Evolutionary conservation across 2,888 invertebrate species (phyloP), one percentile per base, ranked within the genome.

Genomic region (Polydrusus cervinus): DNA sequence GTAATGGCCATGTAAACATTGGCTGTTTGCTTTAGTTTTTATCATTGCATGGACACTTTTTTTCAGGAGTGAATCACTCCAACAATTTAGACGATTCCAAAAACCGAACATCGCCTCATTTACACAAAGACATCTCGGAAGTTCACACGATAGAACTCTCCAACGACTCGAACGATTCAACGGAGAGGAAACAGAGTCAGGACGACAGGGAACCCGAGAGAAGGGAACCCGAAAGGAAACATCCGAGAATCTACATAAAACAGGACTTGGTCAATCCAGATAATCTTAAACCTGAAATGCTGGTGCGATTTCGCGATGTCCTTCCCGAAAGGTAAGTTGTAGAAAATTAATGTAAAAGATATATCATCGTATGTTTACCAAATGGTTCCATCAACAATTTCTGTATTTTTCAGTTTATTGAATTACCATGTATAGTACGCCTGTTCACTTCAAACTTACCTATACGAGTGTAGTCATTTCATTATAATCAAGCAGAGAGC

Each of bases 241-340:
- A 76, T 61, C 84, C 75, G 82, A 84, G 87, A 65, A 87, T 88
- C 71, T 88, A 87, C 80, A 80, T 88, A 74, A 88, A 88, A 79
- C 87, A 86, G 78, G 88, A 88, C 77, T 83, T 88, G 76, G 86
- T 84, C 20, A 87, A 87, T 72, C 87, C 87, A 61, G 87, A 88
- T 77, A 88, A 88, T 82, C 81, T 88, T 57, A 87, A 87, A 80
- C 86, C 86, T 18, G 87, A 87, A 80, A 87, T 86, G 86, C 79
- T 88, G 84, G 86, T 88, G 80, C 85, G 87, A 75, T 87, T 85
- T 81, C 83, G 85, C 75, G 85, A 84, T 53, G 81, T 83, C 70
- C 78, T 84, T 47, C 83, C 83, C 75, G 85, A 85, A 87, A 81
- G 87, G 87, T 79, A 67, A 62, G 16, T 13, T 38, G 0, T 57